Evolutionary conservation across 2,113 vertebrate species (phyloP), one percentile per base, ranked within the genome.

Genomic region (Formicarius rufipectus): DNA sequence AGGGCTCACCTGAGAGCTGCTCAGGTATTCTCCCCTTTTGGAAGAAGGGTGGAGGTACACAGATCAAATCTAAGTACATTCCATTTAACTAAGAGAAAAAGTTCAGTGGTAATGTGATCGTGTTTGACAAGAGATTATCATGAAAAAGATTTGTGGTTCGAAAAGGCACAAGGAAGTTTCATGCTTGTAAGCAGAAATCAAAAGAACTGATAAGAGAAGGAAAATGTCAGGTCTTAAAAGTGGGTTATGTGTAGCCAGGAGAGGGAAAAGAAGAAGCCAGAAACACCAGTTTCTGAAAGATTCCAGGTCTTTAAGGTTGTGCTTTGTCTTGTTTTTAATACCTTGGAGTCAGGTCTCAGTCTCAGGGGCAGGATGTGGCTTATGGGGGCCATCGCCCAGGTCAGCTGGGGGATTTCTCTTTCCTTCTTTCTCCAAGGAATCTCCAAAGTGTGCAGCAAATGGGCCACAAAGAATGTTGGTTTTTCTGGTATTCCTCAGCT

Each of bases 311-410:
- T 79, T 31, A 5, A 75, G 44, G 30, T n/a, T n/a, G 37, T 52
- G 31, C 20, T 6, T 6, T 17, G 8, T 27, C 42, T 35, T 25
- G 49, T 80, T n/a, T 44, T 52, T 7, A 39, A 30, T 35, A 35
- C 22, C 28, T 33, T 22, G 3, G 45, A 66, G 19, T 13, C 64
- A 31, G 45, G 28, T 30, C 33, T 39, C 33, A 11, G 33, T n/a
- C 47, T 69, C 47, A 5, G 4, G 7, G 53, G 40, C 17, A 28
- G 35, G 3, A 1, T 7, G 7, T 8, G 5, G 39, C 27, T 56
- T 4, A 1, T 9, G 4, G 14, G 35, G 18, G 14, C 58, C 35
- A 2, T 1, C 6, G 52, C 25, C 62, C 71, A 1, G 5, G 7
- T 5, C 79, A 88, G 58, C 62, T 59, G 9, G 4, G 21, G 37